A percentile compares a stretch with the other conserved stretches of the same genome.
These are phyloP conservation scores for Chaetops frenatus DNA, from an alignment of 2,113 vertebrate species.

Conservation along the genomic window DNA sequence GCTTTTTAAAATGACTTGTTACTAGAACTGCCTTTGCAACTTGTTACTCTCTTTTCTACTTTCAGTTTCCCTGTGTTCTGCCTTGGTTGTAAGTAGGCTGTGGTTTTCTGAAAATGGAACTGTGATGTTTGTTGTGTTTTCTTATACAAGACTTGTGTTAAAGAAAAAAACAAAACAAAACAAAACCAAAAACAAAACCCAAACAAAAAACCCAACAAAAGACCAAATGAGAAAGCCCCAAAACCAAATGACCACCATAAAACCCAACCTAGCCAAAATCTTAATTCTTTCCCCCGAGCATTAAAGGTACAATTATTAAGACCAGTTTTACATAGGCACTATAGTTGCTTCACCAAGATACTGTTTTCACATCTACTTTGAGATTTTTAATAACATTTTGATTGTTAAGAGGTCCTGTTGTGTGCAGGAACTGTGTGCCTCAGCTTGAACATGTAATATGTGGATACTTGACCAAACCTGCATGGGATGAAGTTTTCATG, in stretches of 20 bases:
- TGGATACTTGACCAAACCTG: background rate
- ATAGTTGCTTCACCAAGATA: background rate
- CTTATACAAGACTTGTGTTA: background rate
- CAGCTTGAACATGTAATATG: background rate
- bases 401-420: background rate
- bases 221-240: background rate
- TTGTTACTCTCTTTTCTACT: background rate
- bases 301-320: background rate
- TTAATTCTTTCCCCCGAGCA: background rate
- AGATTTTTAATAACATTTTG: background rate
- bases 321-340: background rate
- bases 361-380: background rate
- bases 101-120: conserved; percentile 47
- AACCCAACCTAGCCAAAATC: background rate
- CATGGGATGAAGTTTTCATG: background rate
- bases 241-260: background rate
- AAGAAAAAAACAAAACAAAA: background rate
- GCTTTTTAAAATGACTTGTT: conserved; percentile 5
- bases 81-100: conserved; percentile 22
- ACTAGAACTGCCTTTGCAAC: conserved; percentile 58
- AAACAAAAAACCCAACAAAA: background rate
- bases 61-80: conserved; percentile 47
- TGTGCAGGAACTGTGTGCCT: background rate
- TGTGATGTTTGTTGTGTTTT: conserved; percentile 1
- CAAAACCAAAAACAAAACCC: background rate